These are phyloP conservation scores for Orussus abietinus DNA, from an alignment of 1,140 invertebrate species.

Conservation along the genomic window DNA sequence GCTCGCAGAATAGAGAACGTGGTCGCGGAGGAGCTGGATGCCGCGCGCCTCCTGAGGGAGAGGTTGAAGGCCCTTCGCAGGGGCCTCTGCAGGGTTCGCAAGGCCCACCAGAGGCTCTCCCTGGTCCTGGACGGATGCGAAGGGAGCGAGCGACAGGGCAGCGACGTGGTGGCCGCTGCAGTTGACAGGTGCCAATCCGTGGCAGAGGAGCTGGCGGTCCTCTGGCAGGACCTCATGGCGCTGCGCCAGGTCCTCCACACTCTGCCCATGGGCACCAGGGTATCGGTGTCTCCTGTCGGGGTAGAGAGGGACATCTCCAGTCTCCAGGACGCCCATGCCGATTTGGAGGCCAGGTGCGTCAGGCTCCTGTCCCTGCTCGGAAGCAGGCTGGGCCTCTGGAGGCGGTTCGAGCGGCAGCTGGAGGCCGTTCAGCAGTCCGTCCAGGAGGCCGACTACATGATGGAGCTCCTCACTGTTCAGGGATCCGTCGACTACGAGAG, in stretches of 20 bases:
- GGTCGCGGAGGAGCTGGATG: constrained; percentile 71
- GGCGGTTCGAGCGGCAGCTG: constrained; percentile 68
- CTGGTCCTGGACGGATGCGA: constrained; percentile 68
- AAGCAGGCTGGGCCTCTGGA: constrained; percentile 66
- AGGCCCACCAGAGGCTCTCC: constrained; percentile 62
- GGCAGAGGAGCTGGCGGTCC: constrained; percentile 60
- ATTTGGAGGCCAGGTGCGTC: constrained; percentile 65
- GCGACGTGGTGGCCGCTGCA: constrained; percentile 67
- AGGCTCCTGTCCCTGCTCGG: constrained; percentile 62
- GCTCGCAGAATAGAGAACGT: constrained; percentile 66
- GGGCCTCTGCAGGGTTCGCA: constrained; percentile 63
- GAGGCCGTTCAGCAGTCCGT: constrained; percentile 75
- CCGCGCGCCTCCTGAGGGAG: constrained; percentile 65
- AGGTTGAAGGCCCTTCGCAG: constrained; percentile 65
- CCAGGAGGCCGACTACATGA: constrained; percentile 80
- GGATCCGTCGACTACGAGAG: constrained; percentile 78
- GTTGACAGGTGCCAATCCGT: constrained; percentile 64
- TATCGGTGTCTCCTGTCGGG: constrained; percentile 69
- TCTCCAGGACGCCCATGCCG: constrained; percentile 68
- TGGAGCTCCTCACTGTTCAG: constrained; percentile 74
- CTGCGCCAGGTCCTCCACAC: constrained; percentile 71
- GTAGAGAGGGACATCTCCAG: constrained; percentile 71
- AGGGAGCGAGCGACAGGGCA: constrained; percentile 63
- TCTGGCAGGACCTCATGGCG: constrained; percentile 74
- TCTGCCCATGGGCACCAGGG: constrained; percentile 65